A percentile compares a stretch with the other conserved stretches of the same genome.
Conservation (phyloP, 2,797 vertebrate genomes). For the Coracias cyanogaster region DNA sequence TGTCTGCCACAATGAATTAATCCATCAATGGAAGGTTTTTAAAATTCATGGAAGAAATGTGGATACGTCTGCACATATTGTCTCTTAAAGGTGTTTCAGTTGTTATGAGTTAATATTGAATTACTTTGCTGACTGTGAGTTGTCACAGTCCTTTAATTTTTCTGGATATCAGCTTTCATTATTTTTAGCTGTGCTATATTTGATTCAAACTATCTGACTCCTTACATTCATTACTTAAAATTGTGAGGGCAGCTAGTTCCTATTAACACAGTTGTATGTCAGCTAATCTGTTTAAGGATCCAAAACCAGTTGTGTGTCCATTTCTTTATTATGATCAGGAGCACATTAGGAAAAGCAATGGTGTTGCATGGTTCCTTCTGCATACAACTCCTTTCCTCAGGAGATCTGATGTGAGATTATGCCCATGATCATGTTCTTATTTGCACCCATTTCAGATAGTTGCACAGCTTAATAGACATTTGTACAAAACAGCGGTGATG, state of each 20-base stretch:
- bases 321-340: background rate
- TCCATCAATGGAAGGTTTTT: background rate
- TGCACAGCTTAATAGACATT: background rate
- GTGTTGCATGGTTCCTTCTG: background rate
- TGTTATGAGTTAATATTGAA: background rate
- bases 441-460: background rate
- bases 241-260: background rate
- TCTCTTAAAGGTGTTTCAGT: background rate
- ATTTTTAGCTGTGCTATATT: background rate
- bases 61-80: background rate
- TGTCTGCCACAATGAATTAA: background rate
- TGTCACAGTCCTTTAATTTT: background rate
- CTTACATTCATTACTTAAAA: background rate
- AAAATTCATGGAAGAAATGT: background rate
- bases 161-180: background rate
- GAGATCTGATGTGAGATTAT: background rate
- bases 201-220: background rate
- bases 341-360: background rate
- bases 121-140: background rate
- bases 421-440: background rate
- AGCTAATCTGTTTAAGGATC: background rate
- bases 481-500: background rate
- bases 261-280: background rate
- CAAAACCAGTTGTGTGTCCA: background rate
- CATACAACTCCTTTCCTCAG: background rate